These are phyloP conservation scores for Actinostola sp. DNA, from an alignment of 92 coral and sea anemone species.

Conservation along the genomic window DNA sequence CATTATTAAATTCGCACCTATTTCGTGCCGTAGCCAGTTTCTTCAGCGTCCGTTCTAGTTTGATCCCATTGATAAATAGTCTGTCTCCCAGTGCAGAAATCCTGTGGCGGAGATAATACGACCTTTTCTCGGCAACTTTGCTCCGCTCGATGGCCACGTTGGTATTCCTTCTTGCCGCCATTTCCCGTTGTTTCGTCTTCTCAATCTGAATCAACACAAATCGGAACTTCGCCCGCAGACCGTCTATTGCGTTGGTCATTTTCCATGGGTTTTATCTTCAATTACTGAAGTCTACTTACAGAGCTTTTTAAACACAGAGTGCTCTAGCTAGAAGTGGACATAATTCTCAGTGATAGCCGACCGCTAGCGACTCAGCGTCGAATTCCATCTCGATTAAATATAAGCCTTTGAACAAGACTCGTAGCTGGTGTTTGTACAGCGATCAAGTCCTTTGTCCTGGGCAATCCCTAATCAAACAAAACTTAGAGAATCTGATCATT, in stretches of 20 bases:
- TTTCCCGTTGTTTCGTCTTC: constrained; percentile 19
- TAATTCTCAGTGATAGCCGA: neutral
- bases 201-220: constrained; percentile 5
- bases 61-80: constrained; percentile 10
- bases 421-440: constrained; percentile 17
- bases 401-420: neutral
- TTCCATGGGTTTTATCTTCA: neutral
- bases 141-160: constrained; percentile 12
- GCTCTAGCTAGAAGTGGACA: too few species aligned
- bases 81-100: constrained; percentile 6
- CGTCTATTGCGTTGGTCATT: constrained; percentile 21
- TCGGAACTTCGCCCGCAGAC: constrained; percentile 17
- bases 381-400: neutral
- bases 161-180: constrained; percentile 21
- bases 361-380: neutral
- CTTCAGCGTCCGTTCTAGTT: constrained; percentile 2
- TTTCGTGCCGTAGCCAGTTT: neutral
- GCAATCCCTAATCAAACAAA: constrained; percentile 7
- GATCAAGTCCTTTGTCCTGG: constrained; percentile 17
- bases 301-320: too few species aligned
- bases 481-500: constrained; percentile 9
- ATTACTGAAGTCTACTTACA: too few species aligned
- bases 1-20: neutral
- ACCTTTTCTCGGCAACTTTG: constrained; percentile 25
- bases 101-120: constrained; percentile 22